A percentile compares a stretch with the other conserved stretches of the same genome.
These are phyloP conservation scores for Anoplius nigerrimus DNA, from an alignment of 2,888 invertebrate species.

Conservation along the genomic window DNA sequence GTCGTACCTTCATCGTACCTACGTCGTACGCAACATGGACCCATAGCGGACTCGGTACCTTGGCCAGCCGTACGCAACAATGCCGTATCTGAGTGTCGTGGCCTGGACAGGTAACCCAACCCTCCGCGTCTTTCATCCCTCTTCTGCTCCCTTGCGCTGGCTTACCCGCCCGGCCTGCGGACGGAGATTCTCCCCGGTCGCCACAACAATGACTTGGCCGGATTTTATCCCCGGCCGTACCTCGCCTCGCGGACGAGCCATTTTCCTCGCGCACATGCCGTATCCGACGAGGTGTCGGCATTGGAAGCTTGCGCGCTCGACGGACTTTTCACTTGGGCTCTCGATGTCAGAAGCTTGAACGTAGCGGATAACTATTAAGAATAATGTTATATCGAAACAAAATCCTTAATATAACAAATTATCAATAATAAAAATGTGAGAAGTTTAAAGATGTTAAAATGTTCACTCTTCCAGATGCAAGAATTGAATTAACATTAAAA, in stretches of 20 bases:
- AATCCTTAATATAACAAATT: too few relatives aligned
- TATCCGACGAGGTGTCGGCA: constrained; percentile 29
- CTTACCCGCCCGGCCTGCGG: constrained; percentile 35
- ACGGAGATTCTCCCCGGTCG: constrained; percentile 43
- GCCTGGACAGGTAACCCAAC: constrained; percentile 51
- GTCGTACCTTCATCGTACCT: background rate
- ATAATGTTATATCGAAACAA: too few relatives aligned
- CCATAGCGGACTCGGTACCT: constrained; percentile 27
- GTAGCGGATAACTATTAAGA: too few relatives aligned
- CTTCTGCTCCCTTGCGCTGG: constrained; percentile 42
- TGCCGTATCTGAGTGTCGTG: constrained; percentile 51
- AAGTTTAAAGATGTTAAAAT: too few relatives aligned
- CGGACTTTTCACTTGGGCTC: too few relatives aligned
- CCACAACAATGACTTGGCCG: constrained; percentile 43
- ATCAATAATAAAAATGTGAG: too few relatives aligned
- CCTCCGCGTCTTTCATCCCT: constrained; percentile 52
- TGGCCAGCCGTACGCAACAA: constrained; percentile 46
- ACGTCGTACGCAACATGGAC: constrained; percentile 17
- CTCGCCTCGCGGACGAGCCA: constrained; percentile 31
- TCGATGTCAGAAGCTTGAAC: too few relatives aligned
- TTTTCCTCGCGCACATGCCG: constrained; percentile 52
- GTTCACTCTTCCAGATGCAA: too few relatives aligned
- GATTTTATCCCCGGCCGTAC: constrained; percentile 46
- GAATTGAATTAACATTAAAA: too few relatives aligned
- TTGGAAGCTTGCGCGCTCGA: background rate